phyloP scores from a whole-genome alignment of 2,797 vertebrate genomes.

The Pseudocheirus occidentalis region DNA sequence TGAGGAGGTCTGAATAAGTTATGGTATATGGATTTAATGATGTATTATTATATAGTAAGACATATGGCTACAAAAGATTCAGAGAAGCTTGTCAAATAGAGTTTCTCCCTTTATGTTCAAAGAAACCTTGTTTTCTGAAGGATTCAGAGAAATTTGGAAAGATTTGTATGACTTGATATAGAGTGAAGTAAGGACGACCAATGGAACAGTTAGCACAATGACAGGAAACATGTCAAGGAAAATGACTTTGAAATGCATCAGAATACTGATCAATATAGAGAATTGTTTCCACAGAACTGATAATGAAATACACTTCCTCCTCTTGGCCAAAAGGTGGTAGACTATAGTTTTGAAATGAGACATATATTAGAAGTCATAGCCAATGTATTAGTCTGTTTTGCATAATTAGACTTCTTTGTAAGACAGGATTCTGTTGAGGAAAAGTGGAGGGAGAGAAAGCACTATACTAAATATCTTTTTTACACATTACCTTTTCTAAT shows the following conservation, averaged over 20 bases:
- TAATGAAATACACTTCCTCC: neutral
- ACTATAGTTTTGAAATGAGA: neutral
- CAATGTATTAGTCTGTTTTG: neutral
- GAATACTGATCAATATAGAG: neutral
- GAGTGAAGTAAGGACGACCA: neutral
- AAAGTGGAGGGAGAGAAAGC: neutral
- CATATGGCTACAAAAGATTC: neutral
- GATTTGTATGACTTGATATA: neutral
- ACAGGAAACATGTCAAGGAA: neutral
- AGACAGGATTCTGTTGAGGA: neutral
- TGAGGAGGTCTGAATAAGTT: neutral
- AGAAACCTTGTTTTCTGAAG: neutral
- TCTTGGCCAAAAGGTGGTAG: neutral
- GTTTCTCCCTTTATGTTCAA: neutral
- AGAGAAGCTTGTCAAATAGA: neutral
- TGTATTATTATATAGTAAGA: neutral
- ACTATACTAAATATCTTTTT: neutral
- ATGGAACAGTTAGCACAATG: neutral
- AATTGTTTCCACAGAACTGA: neutral
- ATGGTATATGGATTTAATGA: neutral
- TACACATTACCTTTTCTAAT: neutral
- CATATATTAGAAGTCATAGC: neutral
- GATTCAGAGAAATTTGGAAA: neutral
- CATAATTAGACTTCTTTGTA: neutral
- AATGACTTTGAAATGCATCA: neutral